Percentiles rank a stretch among this genome's conserved stretches.
phyloP scores from a whole-genome alignment of 1,140 invertebrate genomes.

The Phymorhynchus buccinoides region DNA sequence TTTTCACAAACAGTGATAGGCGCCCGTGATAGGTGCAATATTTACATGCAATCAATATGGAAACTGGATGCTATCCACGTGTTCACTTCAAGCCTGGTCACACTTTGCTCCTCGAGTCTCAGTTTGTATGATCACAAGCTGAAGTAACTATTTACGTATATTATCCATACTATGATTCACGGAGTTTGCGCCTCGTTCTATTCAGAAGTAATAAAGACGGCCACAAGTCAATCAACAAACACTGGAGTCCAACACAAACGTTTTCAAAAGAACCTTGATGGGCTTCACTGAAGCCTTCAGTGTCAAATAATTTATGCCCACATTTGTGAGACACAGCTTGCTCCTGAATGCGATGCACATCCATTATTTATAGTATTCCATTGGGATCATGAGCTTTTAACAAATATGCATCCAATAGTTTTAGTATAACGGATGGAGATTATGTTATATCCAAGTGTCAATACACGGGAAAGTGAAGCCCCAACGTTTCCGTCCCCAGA shows the following conservation, averaged over 20 bases:
- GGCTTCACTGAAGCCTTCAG: not conserved
- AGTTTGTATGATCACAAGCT: not conserved
- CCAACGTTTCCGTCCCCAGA: too few relatives aligned
- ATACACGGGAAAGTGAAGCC: too few relatives aligned
- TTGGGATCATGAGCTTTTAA: not conserved
- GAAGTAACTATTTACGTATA: not conserved
- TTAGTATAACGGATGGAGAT: not conserved
- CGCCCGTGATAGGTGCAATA: not conserved
- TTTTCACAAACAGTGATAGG: conserved; percentile 23
- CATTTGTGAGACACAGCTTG: not conserved
- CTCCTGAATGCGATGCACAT: not conserved
- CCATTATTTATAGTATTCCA: conserved; percentile 3
- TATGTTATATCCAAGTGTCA: not conserved
- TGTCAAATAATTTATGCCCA: not conserved
- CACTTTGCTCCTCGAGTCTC: not conserved
- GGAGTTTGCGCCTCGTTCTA: not conserved
- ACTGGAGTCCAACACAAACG: not conserved
- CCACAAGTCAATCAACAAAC: conserved; percentile 5
- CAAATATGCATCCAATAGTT: not conserved
- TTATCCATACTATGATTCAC: not conserved
- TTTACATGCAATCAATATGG: not conserved
- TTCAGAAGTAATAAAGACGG: conserved; percentile 9
- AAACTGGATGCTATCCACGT: not conserved
- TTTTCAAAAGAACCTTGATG: not conserved
- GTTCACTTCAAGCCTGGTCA: too few relatives aligned